These are phyloP conservation scores for Oscheius sp. DNA, from an alignment of 2,888 invertebrate species.

Conservation along the genomic window DNA sequence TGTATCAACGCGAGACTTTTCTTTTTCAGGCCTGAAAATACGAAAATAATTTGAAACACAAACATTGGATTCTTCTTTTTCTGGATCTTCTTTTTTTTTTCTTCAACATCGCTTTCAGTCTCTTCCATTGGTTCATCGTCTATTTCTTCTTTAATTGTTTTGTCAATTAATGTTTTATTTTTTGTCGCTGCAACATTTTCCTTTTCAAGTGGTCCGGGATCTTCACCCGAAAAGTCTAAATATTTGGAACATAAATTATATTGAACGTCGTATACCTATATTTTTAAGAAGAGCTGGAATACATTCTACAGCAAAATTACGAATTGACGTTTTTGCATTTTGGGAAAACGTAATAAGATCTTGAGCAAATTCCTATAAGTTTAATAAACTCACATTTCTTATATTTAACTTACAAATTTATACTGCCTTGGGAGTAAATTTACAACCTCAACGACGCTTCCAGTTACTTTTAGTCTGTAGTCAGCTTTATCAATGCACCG, in stretches of 20 bases:
- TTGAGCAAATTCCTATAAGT: slow-evolving; percentile 26
- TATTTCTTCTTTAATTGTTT: slow-evolving; percentile 10
- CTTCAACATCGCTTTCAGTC: neutral
- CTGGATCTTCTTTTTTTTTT: slow-evolving; percentile 4
- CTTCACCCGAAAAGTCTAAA: neutral
- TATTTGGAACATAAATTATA: neutral
- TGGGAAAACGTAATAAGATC: slow-evolving; percentile 11
- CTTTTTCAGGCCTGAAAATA: neutral
- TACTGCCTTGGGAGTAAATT: slow-evolving; percentile 65
- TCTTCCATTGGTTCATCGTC: slow-evolving; percentile 23
- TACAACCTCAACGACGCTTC: slow-evolving; percentile 71
- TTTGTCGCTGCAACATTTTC: too few species aligned
- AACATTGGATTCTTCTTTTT: neutral
- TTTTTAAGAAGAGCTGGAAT: slow-evolving; percentile 10
- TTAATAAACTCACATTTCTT: neutral
- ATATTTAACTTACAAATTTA: slow-evolving; percentile 12
- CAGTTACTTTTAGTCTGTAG: slow-evolving; percentile 71
- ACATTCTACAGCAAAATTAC: slow-evolving; percentile 21
- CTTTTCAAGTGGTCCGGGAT: slow-evolving; percentile 13
- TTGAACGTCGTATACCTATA: slow-evolving; percentile 17
- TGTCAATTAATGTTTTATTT: neutral
- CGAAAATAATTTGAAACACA: neutral
- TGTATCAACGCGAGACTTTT: neutral
- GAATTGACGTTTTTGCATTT: neutral
- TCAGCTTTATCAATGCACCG: slow-evolving; percentile 73